Conservation (phyloP, 1,140 invertebrate species). For the Tribolium madens region DNA sequence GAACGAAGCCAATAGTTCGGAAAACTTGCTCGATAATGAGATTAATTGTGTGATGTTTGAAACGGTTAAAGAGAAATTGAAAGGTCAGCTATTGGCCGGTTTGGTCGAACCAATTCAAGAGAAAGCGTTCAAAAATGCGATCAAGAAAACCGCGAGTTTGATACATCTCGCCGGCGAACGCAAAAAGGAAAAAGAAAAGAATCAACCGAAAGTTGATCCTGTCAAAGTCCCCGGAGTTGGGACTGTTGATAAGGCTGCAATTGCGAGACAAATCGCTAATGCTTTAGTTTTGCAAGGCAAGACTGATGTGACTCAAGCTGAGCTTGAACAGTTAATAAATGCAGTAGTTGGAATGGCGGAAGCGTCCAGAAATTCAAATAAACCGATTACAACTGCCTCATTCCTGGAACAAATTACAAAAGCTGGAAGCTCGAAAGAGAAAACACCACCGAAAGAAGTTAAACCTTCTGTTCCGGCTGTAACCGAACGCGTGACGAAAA, state of each 20-base stretch:
- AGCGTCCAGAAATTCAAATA: constrained; percentile 69
- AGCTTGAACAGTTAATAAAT: constrained; percentile 81
- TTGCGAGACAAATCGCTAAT: constrained; percentile 82
- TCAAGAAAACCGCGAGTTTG: constrained; percentile 76
- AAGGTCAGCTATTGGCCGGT: constrained; percentile 82
- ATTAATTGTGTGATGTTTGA: constrained; percentile 81
- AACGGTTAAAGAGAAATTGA: constrained; percentile 86
- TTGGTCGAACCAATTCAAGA: constrained; percentile 76
- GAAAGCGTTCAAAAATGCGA: constrained; percentile 72
- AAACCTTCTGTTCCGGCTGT: not conserved
- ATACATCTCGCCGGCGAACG: constrained; percentile 73
- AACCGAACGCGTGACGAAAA: constrained; percentile 9
- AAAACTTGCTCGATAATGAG: constrained; percentile 77
- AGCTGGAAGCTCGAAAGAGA: constrained; percentile 41
- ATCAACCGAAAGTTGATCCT: constrained; percentile 56
- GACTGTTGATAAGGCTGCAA: constrained; percentile 77
- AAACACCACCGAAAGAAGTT: constrained; percentile 38
- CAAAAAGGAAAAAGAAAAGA: constrained; percentile 66
- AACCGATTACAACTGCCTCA: constrained; percentile 69
- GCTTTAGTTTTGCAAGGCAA: constrained; percentile 81
- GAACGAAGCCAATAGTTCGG: constrained; percentile 78
- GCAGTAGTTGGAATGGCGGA: constrained; percentile 79
- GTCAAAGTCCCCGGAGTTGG: constrained; percentile 74
- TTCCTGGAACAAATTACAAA: constrained; percentile 67
- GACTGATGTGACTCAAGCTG: constrained; percentile 80